Conservation (phyloP, 2,797 vertebrate species). For the Myiotriccus ornatus region DNA sequence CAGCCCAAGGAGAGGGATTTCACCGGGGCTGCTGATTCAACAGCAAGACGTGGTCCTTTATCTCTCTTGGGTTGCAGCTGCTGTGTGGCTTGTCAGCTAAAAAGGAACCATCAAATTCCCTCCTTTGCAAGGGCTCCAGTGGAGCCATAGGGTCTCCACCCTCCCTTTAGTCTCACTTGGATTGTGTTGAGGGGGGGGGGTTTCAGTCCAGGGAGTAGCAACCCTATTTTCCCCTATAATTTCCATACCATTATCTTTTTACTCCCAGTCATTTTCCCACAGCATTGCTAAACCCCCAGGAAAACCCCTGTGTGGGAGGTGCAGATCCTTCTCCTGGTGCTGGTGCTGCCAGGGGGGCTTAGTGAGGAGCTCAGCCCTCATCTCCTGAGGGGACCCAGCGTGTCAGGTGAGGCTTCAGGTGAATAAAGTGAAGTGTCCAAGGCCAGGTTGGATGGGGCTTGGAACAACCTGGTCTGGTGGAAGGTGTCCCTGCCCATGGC, state of each 20-base stretch:
- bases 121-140: neutral
- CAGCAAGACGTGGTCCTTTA: neutral
- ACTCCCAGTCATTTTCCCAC: neutral
- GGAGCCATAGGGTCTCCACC: neutral
- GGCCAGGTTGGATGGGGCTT: neutral
- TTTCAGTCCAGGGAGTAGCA: neutral
- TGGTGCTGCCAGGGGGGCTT: neutral
- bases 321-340: accelerated
- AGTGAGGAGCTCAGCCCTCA: neutral
- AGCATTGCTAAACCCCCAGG: accelerated
- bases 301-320: accelerated
- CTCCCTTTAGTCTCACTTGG: neutral
- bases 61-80: neutral
- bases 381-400: accelerated
- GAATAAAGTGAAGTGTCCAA: neutral
- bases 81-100: neutral
- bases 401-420: neutral
- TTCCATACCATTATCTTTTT: neutral
- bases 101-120: too few species aligned
- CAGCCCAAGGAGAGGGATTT: neutral
- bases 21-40: too few species aligned
- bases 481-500: neutral
- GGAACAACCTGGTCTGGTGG: neutral
- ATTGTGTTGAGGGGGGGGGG: too few species aligned
- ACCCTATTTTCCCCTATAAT: neutral